Evolutionary conservation across 1,140 invertebrate species (phyloP), one percentile per base, ranked within the genome.

Genomic region (Aleiodes sp.): DNA sequence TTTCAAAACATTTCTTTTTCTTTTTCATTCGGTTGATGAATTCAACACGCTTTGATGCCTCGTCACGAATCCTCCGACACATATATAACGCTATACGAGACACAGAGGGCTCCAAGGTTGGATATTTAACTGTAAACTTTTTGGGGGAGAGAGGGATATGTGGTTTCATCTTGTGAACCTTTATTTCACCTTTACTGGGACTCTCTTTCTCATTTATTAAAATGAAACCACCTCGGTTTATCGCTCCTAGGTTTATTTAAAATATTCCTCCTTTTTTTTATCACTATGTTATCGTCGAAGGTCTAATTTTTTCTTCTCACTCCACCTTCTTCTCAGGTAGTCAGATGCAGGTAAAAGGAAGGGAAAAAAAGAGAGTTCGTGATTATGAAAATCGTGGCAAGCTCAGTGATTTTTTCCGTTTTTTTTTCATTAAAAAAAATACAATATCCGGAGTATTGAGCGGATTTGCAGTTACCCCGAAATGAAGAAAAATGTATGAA

Each of bases 1-100:
- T 52, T 21, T 24, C 46, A 52, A 4, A 21, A 10, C 4, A 46
- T 31, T 31, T 28, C n/a, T 64, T 46, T 43, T 64, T 64, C 24
- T 14, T 26, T 43, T 64, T 29, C 10, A 29, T 14, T 41, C n/a
- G 26, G 14, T 65, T 33, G 28, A 65, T 65, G 63, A 65, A 52
- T 65, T 65, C 63, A 65, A 65, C 41, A 65, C 41, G 37, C 37
- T 29, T 65, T 33, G 63, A 65, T 65, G 63, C 63, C 28, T 52
- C 41, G 63, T 52, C 63, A 65, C 63, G 63, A 46, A 65, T 29
- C 28, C 52, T 28, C 41, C 12, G 24, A 31, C 28, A 31, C 41
- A 46, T 46, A 46, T 52, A 52, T 24, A 52, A 52, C 46, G 46
- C 9, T 24, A 26, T 43, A 16, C 62, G 39, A 28, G 21, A 39